Conservation (phyloP, 2,888 invertebrate genomes). For the Tetrapedia diversipes region DNA sequence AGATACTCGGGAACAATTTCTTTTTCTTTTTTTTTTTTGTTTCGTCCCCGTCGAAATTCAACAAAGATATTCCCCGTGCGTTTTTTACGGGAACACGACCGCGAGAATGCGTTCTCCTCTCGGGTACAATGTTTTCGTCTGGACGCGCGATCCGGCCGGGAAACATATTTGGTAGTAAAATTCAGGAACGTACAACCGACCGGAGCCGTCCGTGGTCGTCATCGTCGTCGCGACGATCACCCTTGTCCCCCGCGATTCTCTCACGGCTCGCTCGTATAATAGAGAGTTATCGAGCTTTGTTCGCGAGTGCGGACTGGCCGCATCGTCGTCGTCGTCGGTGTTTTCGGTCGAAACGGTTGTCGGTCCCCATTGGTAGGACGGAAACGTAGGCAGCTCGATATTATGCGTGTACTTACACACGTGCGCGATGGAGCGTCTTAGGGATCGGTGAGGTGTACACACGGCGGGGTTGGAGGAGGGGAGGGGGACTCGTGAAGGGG, state of each 20-base stretch:
- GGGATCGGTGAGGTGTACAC: constrained; percentile 43
- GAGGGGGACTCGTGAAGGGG: constrained; percentile 18
- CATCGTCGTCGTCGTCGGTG: constrained; percentile 42
- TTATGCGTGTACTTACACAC: constrained; percentile 42
- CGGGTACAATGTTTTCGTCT: constrained; percentile 20
- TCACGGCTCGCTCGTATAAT: constrained; percentile 55
- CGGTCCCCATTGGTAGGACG: constrained; percentile 47
- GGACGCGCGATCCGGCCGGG: constrained; percentile 19
- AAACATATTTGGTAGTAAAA: constrained; percentile 61
- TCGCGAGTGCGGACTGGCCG: constrained; percentile 32
- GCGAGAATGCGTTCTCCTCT: constrained; percentile 16
- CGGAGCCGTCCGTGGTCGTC: constrained; percentile 36
- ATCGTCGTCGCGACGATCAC: constrained; percentile 38
- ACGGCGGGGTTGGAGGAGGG: no score
- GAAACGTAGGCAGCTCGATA: constrained; percentile 60
- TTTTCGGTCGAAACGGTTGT: constrained; percentile 56
- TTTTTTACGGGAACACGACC: background rate
- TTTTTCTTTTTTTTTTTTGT: no score
- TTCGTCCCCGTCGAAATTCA: background rate
- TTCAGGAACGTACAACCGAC: constrained; percentile 51
- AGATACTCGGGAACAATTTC: no score
- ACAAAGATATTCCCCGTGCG: background rate
- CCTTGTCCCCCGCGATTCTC: background rate
- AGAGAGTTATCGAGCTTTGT: constrained; percentile 64
- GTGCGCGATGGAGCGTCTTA: constrained; percentile 48